Conservation (phyloP, 1,140 invertebrate genomes). For the Asobara japonica region DNA sequence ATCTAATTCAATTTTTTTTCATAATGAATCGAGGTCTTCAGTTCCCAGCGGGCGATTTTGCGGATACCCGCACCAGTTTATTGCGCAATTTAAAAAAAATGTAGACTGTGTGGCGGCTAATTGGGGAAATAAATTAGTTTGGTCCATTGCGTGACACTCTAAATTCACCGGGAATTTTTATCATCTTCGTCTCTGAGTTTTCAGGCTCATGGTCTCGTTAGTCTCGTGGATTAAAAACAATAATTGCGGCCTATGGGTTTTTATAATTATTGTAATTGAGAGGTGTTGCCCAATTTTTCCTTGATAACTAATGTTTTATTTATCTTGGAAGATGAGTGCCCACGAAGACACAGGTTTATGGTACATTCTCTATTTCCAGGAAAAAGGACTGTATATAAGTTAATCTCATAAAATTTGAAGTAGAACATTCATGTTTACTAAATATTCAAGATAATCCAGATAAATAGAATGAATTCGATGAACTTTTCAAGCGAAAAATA, state of each 20-base stretch:
- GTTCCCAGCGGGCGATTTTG: neutral
- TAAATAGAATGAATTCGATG: no score
- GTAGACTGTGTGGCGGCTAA: neutral
- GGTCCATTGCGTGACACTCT: constrained; percentile 4
- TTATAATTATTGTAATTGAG: neutral
- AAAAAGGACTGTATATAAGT: no score
- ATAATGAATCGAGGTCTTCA: neutral
- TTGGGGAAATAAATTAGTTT: neutral
- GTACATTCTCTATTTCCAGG: no score
- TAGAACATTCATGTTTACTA: no score
- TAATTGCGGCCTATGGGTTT: neutral
- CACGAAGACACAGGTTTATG: no score
- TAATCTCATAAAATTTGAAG: no score
- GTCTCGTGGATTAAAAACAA: neutral
- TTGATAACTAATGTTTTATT: neutral
- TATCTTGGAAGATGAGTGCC: neutral
- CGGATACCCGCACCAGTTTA: neutral
- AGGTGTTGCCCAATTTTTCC: neutral
- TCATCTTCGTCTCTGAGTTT: neutral
- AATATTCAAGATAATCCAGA: no score
- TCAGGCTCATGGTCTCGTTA: no score
- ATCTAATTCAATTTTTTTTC: no score
- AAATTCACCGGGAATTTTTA: neutral
- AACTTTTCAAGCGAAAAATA: no score
- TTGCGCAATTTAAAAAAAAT: neutral